Conservation (phyloP, 2,888 invertebrate genomes). For the Diaprepes abbreviatus region DNA sequence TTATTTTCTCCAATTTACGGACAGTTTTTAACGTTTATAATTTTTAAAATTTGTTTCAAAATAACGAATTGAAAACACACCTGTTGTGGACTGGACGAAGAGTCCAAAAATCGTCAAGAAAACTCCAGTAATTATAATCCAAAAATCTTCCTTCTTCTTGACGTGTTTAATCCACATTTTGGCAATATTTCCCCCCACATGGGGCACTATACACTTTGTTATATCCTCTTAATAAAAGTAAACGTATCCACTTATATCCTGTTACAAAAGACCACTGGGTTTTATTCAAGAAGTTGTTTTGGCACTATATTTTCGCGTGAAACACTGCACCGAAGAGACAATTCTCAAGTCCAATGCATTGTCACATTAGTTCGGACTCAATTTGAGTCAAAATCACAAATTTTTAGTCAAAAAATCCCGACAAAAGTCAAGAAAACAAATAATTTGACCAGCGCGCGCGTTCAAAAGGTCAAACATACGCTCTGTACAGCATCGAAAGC, state of each 20-base stretch:
- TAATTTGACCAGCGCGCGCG: constrained; percentile 44
- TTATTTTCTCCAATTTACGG: background rate
- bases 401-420: constrained; percentile 36
- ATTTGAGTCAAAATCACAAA: constrained; percentile 19
- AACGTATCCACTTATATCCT: constrained; percentile 56
- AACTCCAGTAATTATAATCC: constrained; percentile 73
- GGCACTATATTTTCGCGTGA: constrained; percentile 25
- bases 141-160: constrained; percentile 72
- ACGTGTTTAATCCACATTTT: constrained; percentile 80
- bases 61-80: constrained; percentile 64
- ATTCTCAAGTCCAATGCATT: constrained; percentile 18
- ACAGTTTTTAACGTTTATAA: background rate
- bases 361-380: background rate
- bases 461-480: constrained; percentile 52
- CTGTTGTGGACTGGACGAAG: constrained; percentile 72
- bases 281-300: constrained; percentile 53
- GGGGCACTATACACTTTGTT: constrained; percentile 62
- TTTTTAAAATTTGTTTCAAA: background rate
- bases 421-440: constrained; percentile 25
- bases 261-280: constrained; percentile 53
- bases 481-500: constrained; percentile 56
- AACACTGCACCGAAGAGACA: constrained; percentile 17
- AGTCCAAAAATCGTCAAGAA: constrained; percentile 67
- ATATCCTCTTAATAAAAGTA: constrained; percentile 69
- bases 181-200: constrained; percentile 65